Evolutionary conservation across 2,113 vertebrate genomes (phyloP), one percentile per base, ranked within the genome.

Genomic region (Craseonycteris thonglongyai): DNA sequence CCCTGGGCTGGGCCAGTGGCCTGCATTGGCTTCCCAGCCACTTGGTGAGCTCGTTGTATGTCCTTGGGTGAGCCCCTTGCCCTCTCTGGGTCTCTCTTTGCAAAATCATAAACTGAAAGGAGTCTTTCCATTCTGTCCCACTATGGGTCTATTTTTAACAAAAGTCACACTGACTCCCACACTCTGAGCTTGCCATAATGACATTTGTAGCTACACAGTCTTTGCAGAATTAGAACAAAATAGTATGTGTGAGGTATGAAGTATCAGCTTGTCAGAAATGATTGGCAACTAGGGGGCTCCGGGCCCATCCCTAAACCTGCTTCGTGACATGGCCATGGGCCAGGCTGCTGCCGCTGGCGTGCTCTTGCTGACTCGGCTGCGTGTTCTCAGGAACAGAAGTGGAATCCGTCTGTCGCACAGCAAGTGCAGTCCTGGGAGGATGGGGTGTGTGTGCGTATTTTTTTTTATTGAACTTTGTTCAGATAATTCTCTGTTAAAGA

Each of bases 261-360:
- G 88, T 95, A 95, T 95, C 96, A 97, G 90, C 94, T 92, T 78
- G 40, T 97, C 94, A 96, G 71, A 95, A 96, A 91, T 96, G 94
- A 96, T 88, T 94, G 97, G 95, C 94, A 88, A 51, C n/a, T 1
- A 0, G 33, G n/a, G 74, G 49, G 51, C 84, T 93, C 95, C 96
- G 95, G 93, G 49, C 90, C 92, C 93, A 51, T 61, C n/a, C n/a
- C n/a, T n/a, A n/a, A n/a, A n/a, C n/a, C n/a, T n/a, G n/a, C n/a
- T n/a, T n/a, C n/a, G n/a, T n/a, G n/a, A n/a, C n/a, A n/a, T n/a
- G n/a, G n/a, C n/a, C n/a, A n/a, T n/a, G n/a, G n/a, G n/a, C n/a
- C n/a, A n/a, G n/a, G n/a, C n/a, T 2, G 83, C 82, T 30, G 87
- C 75, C 28, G 47, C 45, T 14, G 1, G 81, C 35, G 0, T 35